These are phyloP conservation scores for Eulithis prunata DNA, from an alignment of 2,888 invertebrate genomes.

Conservation along the genomic window DNA sequence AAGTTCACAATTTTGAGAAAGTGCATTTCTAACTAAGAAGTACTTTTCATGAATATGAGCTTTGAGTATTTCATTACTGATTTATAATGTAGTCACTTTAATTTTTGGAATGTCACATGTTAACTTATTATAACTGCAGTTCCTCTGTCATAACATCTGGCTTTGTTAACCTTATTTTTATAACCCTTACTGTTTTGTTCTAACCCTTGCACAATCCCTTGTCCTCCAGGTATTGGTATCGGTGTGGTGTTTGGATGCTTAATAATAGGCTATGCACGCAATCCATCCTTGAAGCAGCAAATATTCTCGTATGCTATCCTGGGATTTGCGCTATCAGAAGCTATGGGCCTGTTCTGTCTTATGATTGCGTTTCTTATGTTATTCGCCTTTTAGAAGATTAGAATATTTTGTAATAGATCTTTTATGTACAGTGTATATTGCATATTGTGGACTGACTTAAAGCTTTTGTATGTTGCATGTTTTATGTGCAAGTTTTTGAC, in stretches of 20 bases:
- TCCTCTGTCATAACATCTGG: background rate
- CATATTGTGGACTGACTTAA: constrained; percentile 43
- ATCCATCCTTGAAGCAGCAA: constrained; percentile 98
- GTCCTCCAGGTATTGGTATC: constrained; percentile 94
- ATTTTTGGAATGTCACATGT: no score
- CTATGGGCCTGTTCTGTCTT: constrained; percentile 99
- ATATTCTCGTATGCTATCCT: constrained; percentile 98
- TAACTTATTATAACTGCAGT: constrained; percentile 1
- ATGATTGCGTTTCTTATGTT: constrained; percentile 99
- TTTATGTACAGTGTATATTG: constrained; percentile 64
- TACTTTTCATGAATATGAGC: background rate
- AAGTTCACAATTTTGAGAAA: constrained; percentile 43
- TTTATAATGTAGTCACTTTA: background rate
- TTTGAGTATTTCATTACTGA: background rate
- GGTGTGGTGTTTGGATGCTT: constrained; percentile 98
- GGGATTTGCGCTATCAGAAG: constrained; percentile 98
- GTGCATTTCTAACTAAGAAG: constrained; percentile 24
- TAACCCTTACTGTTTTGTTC: constrained; percentile 12
- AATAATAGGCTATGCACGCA: constrained; percentile 98
- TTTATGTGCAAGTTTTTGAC: constrained; percentile 43
- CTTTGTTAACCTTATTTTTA: background rate
- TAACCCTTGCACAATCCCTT: constrained; percentile 39
- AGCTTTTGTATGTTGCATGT: constrained; percentile 51
- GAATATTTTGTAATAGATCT: constrained; percentile 39
- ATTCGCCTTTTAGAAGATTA: constrained; percentile 91